These are phyloP conservation scores for Harpegnathos saltator DNA, from an alignment of 1,140 invertebrate genomes.

Conservation along the genomic window DNA sequence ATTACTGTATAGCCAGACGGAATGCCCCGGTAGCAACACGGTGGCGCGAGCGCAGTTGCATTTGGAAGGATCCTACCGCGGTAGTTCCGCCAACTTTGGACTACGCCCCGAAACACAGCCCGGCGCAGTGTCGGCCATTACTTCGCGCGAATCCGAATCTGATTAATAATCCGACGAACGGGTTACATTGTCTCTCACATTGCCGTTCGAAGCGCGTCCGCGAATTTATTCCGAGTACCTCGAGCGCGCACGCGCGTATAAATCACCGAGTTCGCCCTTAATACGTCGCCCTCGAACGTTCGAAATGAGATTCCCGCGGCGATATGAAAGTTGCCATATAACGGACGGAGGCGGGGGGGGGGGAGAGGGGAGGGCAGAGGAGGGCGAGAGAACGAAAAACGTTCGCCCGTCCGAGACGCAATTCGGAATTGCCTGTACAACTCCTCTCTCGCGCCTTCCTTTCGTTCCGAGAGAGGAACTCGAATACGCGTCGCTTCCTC, in stretches of 20 bases:
- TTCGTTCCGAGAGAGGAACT: not conserved
- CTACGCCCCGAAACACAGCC: conserved; percentile 31
- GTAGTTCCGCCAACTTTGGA: conserved; percentile 66
- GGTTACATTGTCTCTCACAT: conserved; percentile 37
- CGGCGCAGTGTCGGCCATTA: conserved; percentile 41
- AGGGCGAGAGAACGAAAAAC: not conserved
- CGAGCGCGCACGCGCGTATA: not conserved
- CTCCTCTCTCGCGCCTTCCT: not conserved
- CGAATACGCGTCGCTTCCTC: not conserved
- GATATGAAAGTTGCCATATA: too few relatives aligned
- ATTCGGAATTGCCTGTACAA: not conserved
- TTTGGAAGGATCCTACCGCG: conserved; percentile 59
- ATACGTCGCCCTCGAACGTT: too few relatives aligned
- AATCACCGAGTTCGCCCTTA: not conserved
- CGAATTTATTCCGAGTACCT: conserved; percentile 41
- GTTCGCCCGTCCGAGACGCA: not conserved
- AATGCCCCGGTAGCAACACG: conserved; percentile 59
- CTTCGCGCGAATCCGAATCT: conserved; percentile 55
- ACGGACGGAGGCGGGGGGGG: not conserved
- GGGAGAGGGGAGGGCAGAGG: not conserved
- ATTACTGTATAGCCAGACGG: conserved; percentile 66
- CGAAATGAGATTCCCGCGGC: not conserved
- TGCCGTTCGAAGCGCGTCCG: conserved; percentile 23
- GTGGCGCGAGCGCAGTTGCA: conserved; percentile 50
- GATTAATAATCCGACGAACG: conserved; percentile 53